phyloP scores from a whole-genome alignment of 2,888 invertebrate species.

The Cylindroiulus punctatus region DNA sequence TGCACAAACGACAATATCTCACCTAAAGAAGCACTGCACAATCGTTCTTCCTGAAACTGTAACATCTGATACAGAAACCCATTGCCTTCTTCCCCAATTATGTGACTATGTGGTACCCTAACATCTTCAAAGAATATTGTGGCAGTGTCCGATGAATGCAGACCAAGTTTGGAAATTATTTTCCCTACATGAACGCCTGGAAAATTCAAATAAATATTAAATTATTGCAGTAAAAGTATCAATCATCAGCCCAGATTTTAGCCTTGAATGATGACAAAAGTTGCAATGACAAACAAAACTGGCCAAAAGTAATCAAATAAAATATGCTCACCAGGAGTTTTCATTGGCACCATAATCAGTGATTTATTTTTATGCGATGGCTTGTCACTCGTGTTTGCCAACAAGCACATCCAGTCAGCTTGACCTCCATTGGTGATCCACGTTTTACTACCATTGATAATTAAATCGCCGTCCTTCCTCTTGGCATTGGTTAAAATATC shows the following conservation, averaged over 20 bases:
- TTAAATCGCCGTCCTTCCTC: conserved; percentile 66
- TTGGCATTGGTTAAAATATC: conserved; percentile 69
- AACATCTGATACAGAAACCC: conserved; percentile 71
- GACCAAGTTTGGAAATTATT: conserved; percentile 70
- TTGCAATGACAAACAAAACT: too few species aligned
- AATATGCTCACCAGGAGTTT: conserved; percentile 61
- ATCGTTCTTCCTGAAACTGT: conserved; percentile 71
- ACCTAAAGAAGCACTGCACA: conserved; percentile 63
- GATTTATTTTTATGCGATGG: conserved; percentile 69
- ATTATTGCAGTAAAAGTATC: not conserved
- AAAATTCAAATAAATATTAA: not conserved
- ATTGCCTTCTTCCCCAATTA: conserved; percentile 69
- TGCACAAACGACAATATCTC: not conserved
- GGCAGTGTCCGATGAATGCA: conserved; percentile 70
- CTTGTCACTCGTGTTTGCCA: conserved; percentile 69
- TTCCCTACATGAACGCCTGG: conserved; percentile 65
- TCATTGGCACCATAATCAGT: conserved; percentile 69
- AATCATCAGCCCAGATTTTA: too few species aligned
- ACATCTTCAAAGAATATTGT: conserved; percentile 71
- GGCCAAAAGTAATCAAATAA: conserved; percentile 53
- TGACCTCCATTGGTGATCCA: conserved; percentile 71
- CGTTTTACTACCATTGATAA: conserved; percentile 72
- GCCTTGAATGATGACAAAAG: too few species aligned
- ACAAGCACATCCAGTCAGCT: conserved; percentile 72
- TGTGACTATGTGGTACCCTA: conserved; percentile 67